Evolutionary conservation across 2,888 invertebrate genomes (phyloP).

Genomic region (Netelia fuscicornis): DNA sequence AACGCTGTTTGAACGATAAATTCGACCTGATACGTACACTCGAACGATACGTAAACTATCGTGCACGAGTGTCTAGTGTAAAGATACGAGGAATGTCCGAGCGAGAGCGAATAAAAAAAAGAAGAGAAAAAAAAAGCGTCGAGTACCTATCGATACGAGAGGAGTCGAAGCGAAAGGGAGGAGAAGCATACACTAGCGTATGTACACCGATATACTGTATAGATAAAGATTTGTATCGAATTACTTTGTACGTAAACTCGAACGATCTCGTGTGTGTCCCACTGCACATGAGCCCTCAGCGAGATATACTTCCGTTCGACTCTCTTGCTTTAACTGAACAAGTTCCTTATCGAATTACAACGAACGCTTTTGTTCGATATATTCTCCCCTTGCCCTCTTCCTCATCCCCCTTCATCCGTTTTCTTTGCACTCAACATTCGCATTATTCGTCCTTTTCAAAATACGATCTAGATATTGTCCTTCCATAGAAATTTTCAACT

Average conservation of each 20-base stretch:
- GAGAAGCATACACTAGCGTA: neutral
- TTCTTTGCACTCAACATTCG: neutral
- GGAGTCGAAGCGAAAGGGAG: constrained; percentile 1
- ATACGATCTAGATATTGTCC: neutral
- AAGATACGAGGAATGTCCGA: constrained; percentile 21
- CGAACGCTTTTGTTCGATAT: constrained; percentile 28
- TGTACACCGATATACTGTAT: neutral
- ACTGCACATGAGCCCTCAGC: constrained; percentile 24
- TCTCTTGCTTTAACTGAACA: constrained; percentile 10
- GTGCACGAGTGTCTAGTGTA: constrained; percentile 4
- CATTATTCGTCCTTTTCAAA: neutral
- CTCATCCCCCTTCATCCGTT: too few species aligned
- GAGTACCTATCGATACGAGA: constrained; percentile 1
- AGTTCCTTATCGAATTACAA: constrained; percentile 53
- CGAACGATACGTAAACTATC: neutral
- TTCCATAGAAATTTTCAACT: too few species aligned
- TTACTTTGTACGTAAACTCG: constrained; percentile 57
- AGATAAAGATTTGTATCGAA: constrained; percentile 57
- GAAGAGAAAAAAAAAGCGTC: neutral
- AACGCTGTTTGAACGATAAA: constrained; percentile 10
- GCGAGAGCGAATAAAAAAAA: neutral
- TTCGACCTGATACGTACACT: neutral
- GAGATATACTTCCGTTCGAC: neutral
- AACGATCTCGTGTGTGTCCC: constrained; percentile 26
- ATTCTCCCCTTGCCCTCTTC: neutral